These are phyloP conservation scores for Odontomyia ornata DNA, from an alignment of 2,888 invertebrate species.

Conservation along the genomic window DNA sequence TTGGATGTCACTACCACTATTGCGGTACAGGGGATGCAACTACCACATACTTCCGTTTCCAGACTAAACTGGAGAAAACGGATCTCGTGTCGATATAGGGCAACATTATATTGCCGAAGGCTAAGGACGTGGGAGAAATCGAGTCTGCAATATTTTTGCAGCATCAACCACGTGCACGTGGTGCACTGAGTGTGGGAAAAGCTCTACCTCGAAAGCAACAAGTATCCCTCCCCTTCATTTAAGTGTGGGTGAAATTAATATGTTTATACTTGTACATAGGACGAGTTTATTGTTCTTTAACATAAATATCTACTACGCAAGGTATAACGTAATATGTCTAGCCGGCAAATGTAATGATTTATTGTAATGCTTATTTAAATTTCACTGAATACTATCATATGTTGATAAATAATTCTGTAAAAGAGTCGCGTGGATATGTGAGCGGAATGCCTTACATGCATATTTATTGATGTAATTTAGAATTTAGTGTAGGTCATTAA, in stretches of 20 bases:
- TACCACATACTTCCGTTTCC: background rate
- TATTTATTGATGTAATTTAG: background rate
- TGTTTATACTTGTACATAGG: background rate
- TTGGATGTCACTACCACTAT: background rate
- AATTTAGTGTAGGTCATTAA: background rate
- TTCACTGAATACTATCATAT: background rate
- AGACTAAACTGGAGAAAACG: background rate
- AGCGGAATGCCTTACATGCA: background rate
- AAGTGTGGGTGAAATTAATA: background rate
- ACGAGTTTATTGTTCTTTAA: background rate
- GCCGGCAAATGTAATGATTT: background rate
- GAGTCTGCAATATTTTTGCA: conserved; percentile 8
- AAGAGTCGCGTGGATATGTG: background rate
- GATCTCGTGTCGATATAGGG: background rate
- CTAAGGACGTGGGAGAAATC: background rate
- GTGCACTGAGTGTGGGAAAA: background rate
- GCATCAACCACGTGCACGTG: conserved; percentile 25
- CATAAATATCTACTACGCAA: background rate
- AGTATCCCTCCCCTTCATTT: conserved; percentile 15
- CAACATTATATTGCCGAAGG: background rate
- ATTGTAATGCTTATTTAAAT: conserved; percentile 5
- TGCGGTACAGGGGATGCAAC: background rate
- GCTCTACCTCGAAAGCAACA: conserved; percentile 21
- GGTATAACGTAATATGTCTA: background rate
- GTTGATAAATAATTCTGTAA: background rate